Evolutionary conservation across 2,888 invertebrate genomes (phyloP).

Genomic region (Stenurella melanura): DNA sequence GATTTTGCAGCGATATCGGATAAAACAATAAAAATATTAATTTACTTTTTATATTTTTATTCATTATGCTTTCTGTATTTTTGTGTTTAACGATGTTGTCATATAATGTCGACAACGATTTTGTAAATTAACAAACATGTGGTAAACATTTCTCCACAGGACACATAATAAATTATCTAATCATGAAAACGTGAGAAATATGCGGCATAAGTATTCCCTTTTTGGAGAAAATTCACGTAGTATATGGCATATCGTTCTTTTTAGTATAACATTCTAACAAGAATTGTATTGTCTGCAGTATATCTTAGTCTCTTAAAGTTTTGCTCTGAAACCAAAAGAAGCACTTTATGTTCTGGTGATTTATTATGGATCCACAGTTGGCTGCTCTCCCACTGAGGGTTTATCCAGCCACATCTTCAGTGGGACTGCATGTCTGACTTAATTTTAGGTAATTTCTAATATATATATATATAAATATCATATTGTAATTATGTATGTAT

Average conservation of each 20-base stretch:
- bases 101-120: neutral
- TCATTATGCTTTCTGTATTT: constrained; percentile 4
- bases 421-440: constrained; percentile 74
- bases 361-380: constrained; percentile 58
- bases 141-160: neutral
- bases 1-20: constrained; percentile 25
- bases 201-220: neutral
- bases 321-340: neutral
- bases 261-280: neutral
- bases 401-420: constrained; percentile 86
- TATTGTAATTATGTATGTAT: constrained; percentile 71
- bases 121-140: constrained; percentile 10
- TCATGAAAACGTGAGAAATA: neutral
- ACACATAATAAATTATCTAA: constrained; percentile 3
- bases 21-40: constrained; percentile 27
- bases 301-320: neutral
- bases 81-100: constrained; percentile 22
- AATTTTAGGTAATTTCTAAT: constrained; percentile 45
- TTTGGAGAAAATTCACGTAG: neutral
- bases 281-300: no score
- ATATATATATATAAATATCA: constrained; percentile 55
- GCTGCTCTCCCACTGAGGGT: constrained; percentile 81
- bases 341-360: constrained; percentile 10
- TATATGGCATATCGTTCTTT: neutral
- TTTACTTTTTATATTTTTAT: constrained; percentile 19